phyloP scores from a whole-genome alignment of 2,113 vertebrate species.

The Ellobius talpinus region DNA sequence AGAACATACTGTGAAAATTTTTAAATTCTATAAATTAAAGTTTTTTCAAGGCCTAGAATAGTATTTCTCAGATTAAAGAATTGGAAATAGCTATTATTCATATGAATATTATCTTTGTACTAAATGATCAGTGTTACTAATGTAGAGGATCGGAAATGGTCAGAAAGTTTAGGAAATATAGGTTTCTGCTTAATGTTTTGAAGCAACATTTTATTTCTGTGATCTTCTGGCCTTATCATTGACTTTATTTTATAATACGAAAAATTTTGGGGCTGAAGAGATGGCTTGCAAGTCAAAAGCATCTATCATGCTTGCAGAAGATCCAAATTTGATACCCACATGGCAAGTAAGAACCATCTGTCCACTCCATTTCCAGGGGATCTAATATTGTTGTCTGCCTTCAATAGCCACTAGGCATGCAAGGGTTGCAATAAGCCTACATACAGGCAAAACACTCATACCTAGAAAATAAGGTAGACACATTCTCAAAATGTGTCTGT shows the following conservation, averaged over 20 bases:
- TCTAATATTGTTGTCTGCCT: not conserved
- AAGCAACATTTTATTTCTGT: conserved; percentile 35
- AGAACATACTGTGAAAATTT: not conserved
- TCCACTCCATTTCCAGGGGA: not conserved
- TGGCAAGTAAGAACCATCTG: not conserved
- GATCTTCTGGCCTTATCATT: not conserved
- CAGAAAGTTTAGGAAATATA: not conserved
- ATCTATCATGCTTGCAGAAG: not conserved
- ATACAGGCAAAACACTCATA: not conserved
- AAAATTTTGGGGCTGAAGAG: not conserved
- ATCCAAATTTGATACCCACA: not conserved
- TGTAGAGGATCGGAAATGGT: not conserved
- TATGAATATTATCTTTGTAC: not conserved
- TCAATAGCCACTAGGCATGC: not conserved
- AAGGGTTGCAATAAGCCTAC: not conserved
- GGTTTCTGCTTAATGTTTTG: not conserved
- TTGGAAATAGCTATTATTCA: not conserved
- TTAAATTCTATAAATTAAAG: not conserved
- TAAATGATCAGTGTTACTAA: not conserved
- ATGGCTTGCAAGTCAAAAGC: not conserved
- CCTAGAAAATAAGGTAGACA: too few relatives aligned
- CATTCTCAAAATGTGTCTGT: not conserved
- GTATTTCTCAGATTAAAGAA: not conserved
- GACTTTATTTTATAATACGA: conserved; percentile 51
- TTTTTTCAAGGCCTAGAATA: not conserved